phyloP scores from a whole-genome alignment of 2,113 vertebrate genomes.

The Oreochromis niloticus region DNA sequence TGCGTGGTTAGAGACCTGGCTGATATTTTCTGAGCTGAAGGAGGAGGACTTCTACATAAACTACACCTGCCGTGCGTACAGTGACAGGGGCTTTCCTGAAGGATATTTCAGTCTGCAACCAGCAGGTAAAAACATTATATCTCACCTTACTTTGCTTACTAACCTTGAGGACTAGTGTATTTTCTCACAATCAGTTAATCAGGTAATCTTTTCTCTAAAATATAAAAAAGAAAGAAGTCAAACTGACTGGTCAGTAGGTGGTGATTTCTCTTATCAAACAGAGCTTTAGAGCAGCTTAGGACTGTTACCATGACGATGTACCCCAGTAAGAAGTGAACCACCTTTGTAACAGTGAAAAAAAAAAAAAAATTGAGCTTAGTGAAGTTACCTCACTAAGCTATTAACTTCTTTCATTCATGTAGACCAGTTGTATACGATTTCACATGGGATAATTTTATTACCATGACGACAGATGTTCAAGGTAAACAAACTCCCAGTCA shows the following conservation, averaged over 20 bases:
- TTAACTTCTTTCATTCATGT: not conserved
- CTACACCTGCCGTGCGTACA: slow-evolving; percentile 72
- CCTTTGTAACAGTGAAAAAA: not conserved
- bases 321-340: fast-evolving
- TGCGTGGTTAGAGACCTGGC: slow-evolving; percentile 16
- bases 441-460: not conserved
- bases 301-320: not conserved
- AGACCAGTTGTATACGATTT: not conserved
- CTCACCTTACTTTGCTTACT: fast-evolving
- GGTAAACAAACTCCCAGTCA: not conserved
- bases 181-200: not conserved
- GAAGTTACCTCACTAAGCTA: not conserved
- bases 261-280: not conserved
- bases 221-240: not conserved
- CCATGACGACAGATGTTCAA: not conserved
- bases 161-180: not conserved
- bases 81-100: not conserved
- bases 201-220: not conserved
- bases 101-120: slow-evolving; percentile 70
- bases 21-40: slow-evolving; percentile 70
- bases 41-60: slow-evolving; percentile 74
- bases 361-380: not conserved
- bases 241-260: not conserved
- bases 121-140: slow-evolving; percentile 65
- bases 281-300: not conserved